Base-by-base conservation (phyloP, 2,113 vertebrate species). In the Psilopogon haemacephalus region DNA sequence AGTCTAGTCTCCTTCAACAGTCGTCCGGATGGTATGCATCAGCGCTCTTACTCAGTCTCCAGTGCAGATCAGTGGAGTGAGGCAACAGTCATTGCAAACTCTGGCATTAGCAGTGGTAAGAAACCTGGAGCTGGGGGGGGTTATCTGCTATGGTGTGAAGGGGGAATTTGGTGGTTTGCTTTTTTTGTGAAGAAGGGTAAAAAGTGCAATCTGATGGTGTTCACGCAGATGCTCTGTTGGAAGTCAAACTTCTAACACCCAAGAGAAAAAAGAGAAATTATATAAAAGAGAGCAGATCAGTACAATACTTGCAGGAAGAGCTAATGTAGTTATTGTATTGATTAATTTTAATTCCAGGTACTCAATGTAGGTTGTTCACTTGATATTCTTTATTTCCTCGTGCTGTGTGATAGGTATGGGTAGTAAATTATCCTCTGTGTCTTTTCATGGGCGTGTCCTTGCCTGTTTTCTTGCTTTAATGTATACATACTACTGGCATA, bases 41-140 rank as follows among this genome's bases (percentile, higher is more conserved):
- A 99, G 96, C 98, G 99, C 86, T 99, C 99, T 54, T 99, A 99
- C 97, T 99, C 99, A 1, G 99, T 99, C 52, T 99, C 99, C 98
- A 99, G 99, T 91, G 99, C 99, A 76, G 99, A 99, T 98, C 99
- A 99, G 97, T 99, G 99, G 99, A 98, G 98, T 54, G 99, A 99
- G 74, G 99, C 99, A 95, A 98, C 98, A 8, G 98, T 98, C 97
- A 98, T 99, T 96, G 98, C 99, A 96, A 99, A 99, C 98, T 99
- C 99, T 13, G 99, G 98, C 97, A 98, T 99, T 98, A 98, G 98
- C 98, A 99, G 98, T 86, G 99, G 99, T 99, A 98, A 96, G 97
- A 95, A 94, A 95, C 76, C 55, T 79, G 82, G 38, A 94, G 70
- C 81, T 84, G 71, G 72, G 65, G 28, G 82, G 23, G 75, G 3